Percentiles rank a stretch among this genome's conserved stretches.
Evolutionary conservation across 2,888 invertebrate species (phyloP).

Genomic region (Cheilosia scutellata): DNA sequence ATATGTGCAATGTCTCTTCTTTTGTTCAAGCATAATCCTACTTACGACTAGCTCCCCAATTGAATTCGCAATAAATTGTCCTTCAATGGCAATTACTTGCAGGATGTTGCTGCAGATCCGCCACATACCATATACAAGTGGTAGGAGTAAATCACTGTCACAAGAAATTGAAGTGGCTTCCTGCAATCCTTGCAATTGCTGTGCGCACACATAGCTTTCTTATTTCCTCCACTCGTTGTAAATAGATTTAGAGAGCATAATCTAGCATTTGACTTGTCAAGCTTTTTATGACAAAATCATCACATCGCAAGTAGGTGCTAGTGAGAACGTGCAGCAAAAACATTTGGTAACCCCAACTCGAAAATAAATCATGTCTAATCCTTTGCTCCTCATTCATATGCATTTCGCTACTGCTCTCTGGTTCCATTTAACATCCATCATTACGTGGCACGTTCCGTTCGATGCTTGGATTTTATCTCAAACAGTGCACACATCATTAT

Average conservation of each 20-base stretch:
- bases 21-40: slow-evolving; percentile 56
- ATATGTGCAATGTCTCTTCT: slow-evolving; percentile 56
- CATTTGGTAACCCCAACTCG: slow-evolving; percentile 51
- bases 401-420: slow-evolving; percentile 12
- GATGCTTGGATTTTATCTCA: slow-evolving; percentile 40
- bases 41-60: slow-evolving; percentile 54
- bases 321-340: slow-evolving; percentile 25
- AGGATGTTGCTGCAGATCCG: slow-evolving; percentile 51
- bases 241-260: slow-evolving; percentile 15
- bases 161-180: slow-evolving; percentile 53
- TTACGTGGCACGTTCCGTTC: slow-evolving; percentile 51
- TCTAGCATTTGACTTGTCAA: slow-evolving; percentile 50
- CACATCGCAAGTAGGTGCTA: slow-evolving; percentile 28
- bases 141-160: slow-evolving; percentile 60
- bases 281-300: slow-evolving; percentile 55
- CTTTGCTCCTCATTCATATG: slow-evolving; percentile 39
- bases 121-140: neutral
- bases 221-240: neutral
- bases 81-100: slow-evolving; percentile 70
- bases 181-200: slow-evolving; percentile 30
- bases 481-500: slow-evolving; percentile 52
- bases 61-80: slow-evolving; percentile 68
- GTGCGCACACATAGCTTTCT: slow-evolving; percentile 5
- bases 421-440: slow-evolving; percentile 49
- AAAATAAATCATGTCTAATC: slow-evolving; percentile 30